A percentile compares a stretch with the other conserved stretches of the same genome.
Evolutionary conservation across 37 sponge, comb jelly and placozoan species (phyloP).

Genomic region (Geodia barretti): DNA sequence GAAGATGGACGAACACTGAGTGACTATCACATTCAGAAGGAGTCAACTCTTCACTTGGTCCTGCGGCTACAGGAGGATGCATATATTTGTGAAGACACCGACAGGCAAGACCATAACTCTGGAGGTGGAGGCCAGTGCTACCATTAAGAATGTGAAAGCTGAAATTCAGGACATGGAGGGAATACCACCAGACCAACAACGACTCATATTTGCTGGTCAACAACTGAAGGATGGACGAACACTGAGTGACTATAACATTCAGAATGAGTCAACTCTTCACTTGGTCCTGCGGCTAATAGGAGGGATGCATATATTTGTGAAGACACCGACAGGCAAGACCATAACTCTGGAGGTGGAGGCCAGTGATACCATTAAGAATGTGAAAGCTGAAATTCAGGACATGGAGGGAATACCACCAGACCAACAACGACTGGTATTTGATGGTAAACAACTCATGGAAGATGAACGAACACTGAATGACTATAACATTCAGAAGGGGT

Average conservation of each 20-base stretch:
- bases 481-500: too few species aligned
- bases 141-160: conserved; percentile 88
- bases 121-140: conserved; percentile 80
- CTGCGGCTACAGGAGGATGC: conserved; percentile 70
- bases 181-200: conserved; percentile 93
- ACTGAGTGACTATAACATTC: conserved; percentile 90
- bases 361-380: conserved; percentile 94
- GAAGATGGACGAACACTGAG: conserved; percentile 84
- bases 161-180: conserved; percentile 95
- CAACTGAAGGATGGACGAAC: conserved; percentile 87
- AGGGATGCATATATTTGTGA: conserved; percentile 98
- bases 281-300: conserved; percentile 78
- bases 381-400: conserved; percentile 98
- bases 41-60: conserved; percentile 73
- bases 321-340: conserved; percentile 98
- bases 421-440: conserved; percentile 97
- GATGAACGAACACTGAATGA: conserved; percentile 1
- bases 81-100: conserved; percentile 81
- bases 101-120: conserved; percentile 86
- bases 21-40: conserved; percentile 89
- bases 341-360: conserved; percentile 99
- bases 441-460: conserved; percentile 97
- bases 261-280: conserved; percentile 90
- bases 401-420: conserved; percentile 99
- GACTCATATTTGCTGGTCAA: conserved; percentile 73